Percentiles rank a stretch among this genome's conserved stretches.
Evolutionary conservation across 2,888 invertebrate species (phyloP).

Genomic region (Aphelenchoides bicaudatus): DNA sequence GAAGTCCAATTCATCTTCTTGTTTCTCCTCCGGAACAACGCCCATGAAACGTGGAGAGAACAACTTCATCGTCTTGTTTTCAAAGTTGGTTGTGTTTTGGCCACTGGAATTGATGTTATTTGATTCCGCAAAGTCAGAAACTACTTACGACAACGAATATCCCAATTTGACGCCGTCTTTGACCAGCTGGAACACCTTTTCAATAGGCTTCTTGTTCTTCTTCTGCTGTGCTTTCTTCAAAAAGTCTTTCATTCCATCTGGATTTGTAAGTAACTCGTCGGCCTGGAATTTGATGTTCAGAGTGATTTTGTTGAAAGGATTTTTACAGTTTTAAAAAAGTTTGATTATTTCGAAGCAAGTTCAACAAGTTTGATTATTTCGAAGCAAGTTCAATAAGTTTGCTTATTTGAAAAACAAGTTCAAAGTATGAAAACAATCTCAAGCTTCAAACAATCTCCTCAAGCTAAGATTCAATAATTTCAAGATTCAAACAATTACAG

Average conservation of each 20-base stretch:
- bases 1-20: constrained; percentile 34
- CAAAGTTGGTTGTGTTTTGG: constrained; percentile 18
- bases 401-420: too few relatives aligned
- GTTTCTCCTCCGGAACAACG: constrained; percentile 19
- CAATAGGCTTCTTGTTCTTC: constrained; percentile 46
- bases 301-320: not conserved
- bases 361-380: too few relatives aligned
- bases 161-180: constrained; percentile 43
- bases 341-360: too few relatives aligned
- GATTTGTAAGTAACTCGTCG: not conserved
- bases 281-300: not conserved
- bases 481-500: too few relatives aligned
- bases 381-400: too few relatives aligned
- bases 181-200: constrained; percentile 44
- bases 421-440: too few relatives aligned
- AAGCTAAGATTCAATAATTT: too few relatives aligned
- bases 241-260: constrained; percentile 3
- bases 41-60: constrained; percentile 17
- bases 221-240: constrained; percentile 22
- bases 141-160: too few relatives aligned
- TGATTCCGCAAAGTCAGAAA: too few relatives aligned
- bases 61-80: constrained; percentile 17
- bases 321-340: too few relatives aligned
- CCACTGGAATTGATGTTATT: too few relatives aligned
- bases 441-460: too few relatives aligned